Evolutionary conservation across 2,113 vertebrate genomes (phyloP).

Genomic region (Irena cyanogastra): DNA sequence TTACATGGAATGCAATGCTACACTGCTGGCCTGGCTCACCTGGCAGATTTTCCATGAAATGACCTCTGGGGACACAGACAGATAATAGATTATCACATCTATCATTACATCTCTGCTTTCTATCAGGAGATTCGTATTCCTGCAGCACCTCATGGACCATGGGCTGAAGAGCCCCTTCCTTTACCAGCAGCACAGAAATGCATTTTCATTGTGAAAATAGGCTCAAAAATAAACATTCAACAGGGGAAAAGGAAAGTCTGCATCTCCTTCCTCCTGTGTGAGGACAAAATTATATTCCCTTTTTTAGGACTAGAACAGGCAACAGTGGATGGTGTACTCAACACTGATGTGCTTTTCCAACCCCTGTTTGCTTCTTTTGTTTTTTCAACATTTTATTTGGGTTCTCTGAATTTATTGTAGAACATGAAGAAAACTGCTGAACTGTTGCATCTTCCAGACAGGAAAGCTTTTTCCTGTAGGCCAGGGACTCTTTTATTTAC

Average conservation of each 20-base stretch:
- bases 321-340: not conserved
- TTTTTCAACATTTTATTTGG: not conserved
- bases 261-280: not conserved
- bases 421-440: not conserved
- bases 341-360: not conserved
- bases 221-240: not conserved
- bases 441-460: not conserved
- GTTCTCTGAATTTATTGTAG: not conserved
- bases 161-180: not conserved
- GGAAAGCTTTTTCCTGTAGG: not conserved
- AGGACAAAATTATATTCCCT: not conserved
- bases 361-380: not conserved
- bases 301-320: not conserved
- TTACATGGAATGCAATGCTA: not conserved
- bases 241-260: not conserved
- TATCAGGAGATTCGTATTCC: fast-evolving
- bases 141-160: not conserved
- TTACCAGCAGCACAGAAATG: not conserved
- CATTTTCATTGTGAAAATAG: not conserved
- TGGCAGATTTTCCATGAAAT: not conserved
- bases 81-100: fast-evolving
- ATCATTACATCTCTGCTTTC: fast-evolving
- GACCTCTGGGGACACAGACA: not conserved
- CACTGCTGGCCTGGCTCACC: not conserved
- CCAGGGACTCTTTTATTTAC: slow-evolving; percentile 48